Evolutionary conservation across 2,888 invertebrate genomes (phyloP), one percentile per base, ranked within the genome.

Genomic region (Cerastis leucographa): DNA sequence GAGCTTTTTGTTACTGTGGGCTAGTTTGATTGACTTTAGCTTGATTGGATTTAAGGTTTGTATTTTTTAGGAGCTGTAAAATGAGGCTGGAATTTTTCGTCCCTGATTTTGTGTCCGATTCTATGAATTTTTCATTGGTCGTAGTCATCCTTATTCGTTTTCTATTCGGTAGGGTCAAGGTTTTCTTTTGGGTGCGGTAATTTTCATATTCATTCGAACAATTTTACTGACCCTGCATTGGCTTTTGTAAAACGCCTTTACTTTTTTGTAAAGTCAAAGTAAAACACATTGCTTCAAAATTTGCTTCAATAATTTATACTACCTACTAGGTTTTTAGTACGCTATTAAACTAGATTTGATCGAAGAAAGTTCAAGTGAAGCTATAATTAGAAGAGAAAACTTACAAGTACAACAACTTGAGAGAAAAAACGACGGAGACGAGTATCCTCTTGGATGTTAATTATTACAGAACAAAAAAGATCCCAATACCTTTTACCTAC

Each of bases 11-110:
- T 56, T 19, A 76, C 59, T 22, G 59, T n/a, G 56, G 12, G 56
- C 62, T 64, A 64, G 80, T 54, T 61, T 73, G 71, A 84, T 79
- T 71, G 67, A 74, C 54, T 74, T 70, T 59, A 62, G 22, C 67
- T 51, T 64, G 59, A 83, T 83, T 77, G 35, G 69, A 46, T 62
- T 9, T 46, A 19, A 59, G 51, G n/a, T 40, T 78, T 59, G 42
- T 59, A 56, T 62, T 76, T 80, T 59, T 62, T 56, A 42, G 54
- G 42, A 44, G 25, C 17, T 44, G 35, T 65, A 29, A 56, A 80
- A 44, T 35, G 22, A 80, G 59, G 4, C 25, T 49, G 25, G 44
- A n/a, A 42, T 76, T 56, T 51, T 68, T 40, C 7, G 42, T 61
- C 11, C 19, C 42, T 61, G 29, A 51, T 76, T 76, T 59, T 59